phyloP scores from a whole-genome alignment of 2,888 invertebrate species.

The Brachypalpus laphriformis region DNA sequence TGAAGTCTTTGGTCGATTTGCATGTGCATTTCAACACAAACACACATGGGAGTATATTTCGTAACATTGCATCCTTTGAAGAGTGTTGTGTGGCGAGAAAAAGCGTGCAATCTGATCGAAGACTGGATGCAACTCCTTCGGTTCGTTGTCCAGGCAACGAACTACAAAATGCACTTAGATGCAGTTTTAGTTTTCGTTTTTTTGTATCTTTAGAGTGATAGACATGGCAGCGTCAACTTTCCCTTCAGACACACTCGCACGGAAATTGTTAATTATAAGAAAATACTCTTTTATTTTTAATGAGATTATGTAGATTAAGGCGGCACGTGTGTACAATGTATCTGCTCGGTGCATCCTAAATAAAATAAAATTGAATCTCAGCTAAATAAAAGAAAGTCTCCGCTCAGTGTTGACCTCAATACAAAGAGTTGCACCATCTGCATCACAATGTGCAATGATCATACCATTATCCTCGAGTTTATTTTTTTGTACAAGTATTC shows the following conservation, averaged over 20 bases:
- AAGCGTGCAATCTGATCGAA: conserved; percentile 67
- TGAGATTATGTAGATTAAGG: conserved; percentile 9
- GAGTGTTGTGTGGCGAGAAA: conserved; percentile 5
- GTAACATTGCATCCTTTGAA: conserved; percentile 55
- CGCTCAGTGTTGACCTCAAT: conserved; percentile 58
- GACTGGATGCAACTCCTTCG: conserved; percentile 56
- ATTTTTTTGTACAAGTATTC: too few relatives aligned
- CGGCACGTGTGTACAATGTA: conserved; percentile 9
- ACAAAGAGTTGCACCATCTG: conserved; percentile 45
- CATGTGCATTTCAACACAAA: conserved; percentile 52
- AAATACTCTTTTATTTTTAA: background rate
- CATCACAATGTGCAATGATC: conserved; percentile 13
- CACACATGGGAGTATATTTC: background rate
- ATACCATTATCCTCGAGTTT: conserved; percentile 35
- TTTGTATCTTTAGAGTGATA: conserved; percentile 56
- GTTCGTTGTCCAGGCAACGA: conserved; percentile 41
- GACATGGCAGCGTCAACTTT: conserved; percentile 71
- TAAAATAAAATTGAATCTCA: conserved; percentile 39
- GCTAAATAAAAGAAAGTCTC: conserved; percentile 43
- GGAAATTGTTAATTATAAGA: conserved; percentile 61
- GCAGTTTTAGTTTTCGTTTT: conserved; percentile 20
- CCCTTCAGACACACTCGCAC: conserved; percentile 58
- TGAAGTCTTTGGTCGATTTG: conserved; percentile 71
- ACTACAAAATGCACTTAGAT: conserved; percentile 74
- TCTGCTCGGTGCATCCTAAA: conserved; percentile 27